Base-by-base conservation (phyloP, 2,888 invertebrate genomes). In the Diarsia mendica region DNA sequence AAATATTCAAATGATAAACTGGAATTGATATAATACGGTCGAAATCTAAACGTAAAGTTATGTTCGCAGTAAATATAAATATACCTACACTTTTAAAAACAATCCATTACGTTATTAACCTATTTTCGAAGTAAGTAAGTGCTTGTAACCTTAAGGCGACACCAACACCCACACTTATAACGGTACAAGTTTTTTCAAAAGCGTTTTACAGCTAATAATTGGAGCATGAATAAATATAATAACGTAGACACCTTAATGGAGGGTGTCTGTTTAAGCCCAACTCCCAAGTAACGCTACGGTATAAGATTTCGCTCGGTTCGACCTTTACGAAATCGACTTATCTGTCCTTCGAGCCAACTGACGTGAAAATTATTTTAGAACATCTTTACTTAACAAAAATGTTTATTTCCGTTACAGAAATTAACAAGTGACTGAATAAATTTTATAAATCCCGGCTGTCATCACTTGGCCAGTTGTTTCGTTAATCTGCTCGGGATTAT, bases 401-500 rank as follows among this genome's bases (percentile, higher is more conserved):
- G 51, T 53, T 72, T 75, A 49, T 65, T 69, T 64, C 64, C 51
- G 3, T 20, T 48, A 48, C 39, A 68, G 55, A 72, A 75, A 58
- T 77, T 39, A 69, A 67, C 65, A 67, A 79, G 39, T 49, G 60
- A 69, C 49, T 68, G 18, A 71, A 72, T 63, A 79, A n/a, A n/a
- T n/a, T n/a, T n/a, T n/a, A n/a, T n/a, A n/a, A 87, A 76, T 73
- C 85, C 69, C 58, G 55, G 23, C 46, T 65, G 85, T 74, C 79
- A 77, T 64, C 73, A 73, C 60, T 77, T 68, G 64, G 64, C 75
- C 73, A 75, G 77, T 79, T 72, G 61, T 82, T 79, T 72, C 65
- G 51, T 77, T 85, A 88, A 87, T 78, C 77, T 82, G 28, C 58
- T 64, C 69, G 48, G 63, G 69, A 81, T 82, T 87, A 86, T 81